A percentile compares a stretch with the other conserved stretches of the same genome.
phyloP scores from a whole-genome alignment of 1,140 invertebrate species.

The Melanaphis sacchari region DNA sequence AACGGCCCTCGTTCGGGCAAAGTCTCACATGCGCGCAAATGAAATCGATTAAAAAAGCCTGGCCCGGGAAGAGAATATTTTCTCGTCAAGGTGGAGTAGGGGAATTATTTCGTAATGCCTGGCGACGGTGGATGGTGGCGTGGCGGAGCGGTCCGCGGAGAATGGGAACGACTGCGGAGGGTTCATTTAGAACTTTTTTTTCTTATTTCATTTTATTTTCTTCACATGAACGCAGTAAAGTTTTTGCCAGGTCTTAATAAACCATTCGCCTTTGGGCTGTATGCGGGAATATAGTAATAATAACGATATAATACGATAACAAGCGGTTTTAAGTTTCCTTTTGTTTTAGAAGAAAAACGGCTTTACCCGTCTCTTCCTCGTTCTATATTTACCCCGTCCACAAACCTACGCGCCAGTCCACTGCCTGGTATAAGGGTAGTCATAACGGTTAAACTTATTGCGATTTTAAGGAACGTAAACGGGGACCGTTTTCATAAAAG shows the following conservation, averaged over 20 bases:
- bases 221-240: conserved; percentile 56
- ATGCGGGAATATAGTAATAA: conserved; percentile 51
- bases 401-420: no score
- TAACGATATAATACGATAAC: conserved; percentile 56
- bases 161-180: conserved; percentile 34
- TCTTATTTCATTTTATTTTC: conserved; percentile 54
- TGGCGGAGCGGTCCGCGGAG: conserved; percentile 14
- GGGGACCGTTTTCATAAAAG: conserved; percentile 53
- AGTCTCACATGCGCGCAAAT: conserved; percentile 59
- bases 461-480: conserved; percentile 49
- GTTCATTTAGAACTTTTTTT: conserved; percentile 57
- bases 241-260: conserved; percentile 57
- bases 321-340: conserved; percentile 56
- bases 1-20: conserved; percentile 38
- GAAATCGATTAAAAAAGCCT: conserved; percentile 59
- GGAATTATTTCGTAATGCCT: conserved; percentile 55
- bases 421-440: not conserved
- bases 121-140: not conserved
- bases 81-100: conserved; percentile 50
- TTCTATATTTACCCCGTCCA: not conserved
- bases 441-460: conserved; percentile 54
- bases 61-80: conserved; percentile 54
- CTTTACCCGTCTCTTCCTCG: not conserved
- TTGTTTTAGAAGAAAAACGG: conserved; percentile 55
- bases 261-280: conserved; percentile 46